Conservation (phyloP, 2,113 vertebrate species). For the Forbesichthys papilliferus region DNA sequence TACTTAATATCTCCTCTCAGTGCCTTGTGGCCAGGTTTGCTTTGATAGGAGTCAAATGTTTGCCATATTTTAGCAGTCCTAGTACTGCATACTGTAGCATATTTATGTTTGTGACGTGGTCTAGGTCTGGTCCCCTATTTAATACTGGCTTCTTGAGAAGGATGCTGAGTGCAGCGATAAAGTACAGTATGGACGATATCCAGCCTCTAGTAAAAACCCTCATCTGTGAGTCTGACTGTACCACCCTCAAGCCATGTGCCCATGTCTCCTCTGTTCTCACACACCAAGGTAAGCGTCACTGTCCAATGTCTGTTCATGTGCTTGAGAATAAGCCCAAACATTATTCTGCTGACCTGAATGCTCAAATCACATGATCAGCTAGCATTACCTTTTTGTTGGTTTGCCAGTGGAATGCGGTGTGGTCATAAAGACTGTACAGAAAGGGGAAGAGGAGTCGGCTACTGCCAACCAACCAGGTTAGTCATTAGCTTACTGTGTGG, state of each 20-base stretch:
- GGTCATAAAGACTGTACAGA: constrained; percentile 83
- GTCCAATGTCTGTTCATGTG: not conserved
- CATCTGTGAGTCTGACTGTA: constrained; percentile 92
- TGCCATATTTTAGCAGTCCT: too few relatives aligned
- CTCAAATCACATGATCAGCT: too few relatives aligned
- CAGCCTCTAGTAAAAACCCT: constrained; percentile 90
- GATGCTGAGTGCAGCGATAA: constrained; percentile 87
- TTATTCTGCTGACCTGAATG: not conserved
- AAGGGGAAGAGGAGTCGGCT: constrained; percentile 63
- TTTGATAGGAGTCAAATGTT: too few relatives aligned
- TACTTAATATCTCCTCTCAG: too few relatives aligned
- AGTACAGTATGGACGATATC: constrained; percentile 87
- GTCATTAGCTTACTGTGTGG: not conserved
- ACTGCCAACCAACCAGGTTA: constrained; percentile 70
- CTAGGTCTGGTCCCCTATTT: constrained; percentile 89
- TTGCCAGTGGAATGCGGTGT: constrained; percentile 86
- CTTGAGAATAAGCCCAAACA: not conserved
- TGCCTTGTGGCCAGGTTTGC: too few relatives aligned
- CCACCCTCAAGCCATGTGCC: constrained; percentile 78
- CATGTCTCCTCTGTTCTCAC: constrained; percentile 68
- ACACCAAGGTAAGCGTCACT: constrained; percentile 82
- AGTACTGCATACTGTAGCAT: too few relatives aligned
- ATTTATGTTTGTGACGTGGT: not conserved
- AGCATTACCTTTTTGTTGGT: not conserved
- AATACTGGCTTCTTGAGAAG: constrained; percentile 90